phyloP scores from a whole-genome alignment of 2,113 vertebrate genomes.

The Catagonus wagneri region DNA sequence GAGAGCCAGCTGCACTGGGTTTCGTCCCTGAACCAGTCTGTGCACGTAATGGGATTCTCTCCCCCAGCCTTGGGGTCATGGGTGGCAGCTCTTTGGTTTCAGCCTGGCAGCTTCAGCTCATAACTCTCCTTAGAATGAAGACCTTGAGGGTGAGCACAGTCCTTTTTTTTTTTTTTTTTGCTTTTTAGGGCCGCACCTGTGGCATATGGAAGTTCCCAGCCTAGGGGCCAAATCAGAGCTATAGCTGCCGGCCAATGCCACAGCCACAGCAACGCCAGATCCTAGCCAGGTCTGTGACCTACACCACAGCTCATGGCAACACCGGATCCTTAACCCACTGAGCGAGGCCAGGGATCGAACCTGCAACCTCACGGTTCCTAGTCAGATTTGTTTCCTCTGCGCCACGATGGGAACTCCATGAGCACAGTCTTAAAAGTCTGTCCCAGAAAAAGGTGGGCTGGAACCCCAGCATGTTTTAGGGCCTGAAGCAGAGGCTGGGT shows the following conservation, averaged over 20 bases:
- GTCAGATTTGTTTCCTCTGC: no score
- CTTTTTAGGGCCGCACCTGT: no score
- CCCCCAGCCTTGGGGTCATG: constrained; percentile 1
- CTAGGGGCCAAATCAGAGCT: no score
- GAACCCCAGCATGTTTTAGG: neutral
- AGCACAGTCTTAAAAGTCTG: neutral
- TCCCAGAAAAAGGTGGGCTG: neutral
- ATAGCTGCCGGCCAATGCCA: no score
- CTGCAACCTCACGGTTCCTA: no score
- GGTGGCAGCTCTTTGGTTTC: neutral
- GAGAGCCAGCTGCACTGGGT: neutral
- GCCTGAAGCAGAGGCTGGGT: constrained; percentile 38
- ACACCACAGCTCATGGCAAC: no score
- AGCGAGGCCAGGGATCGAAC: no score
- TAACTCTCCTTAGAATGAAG: neutral
- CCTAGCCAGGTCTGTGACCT: no score
- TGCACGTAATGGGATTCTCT: constrained; percentile 43
- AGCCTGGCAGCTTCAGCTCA: neutral
- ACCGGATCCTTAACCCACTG: no score
- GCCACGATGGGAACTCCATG: no score
- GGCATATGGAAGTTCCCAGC: no score
- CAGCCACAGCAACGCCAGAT: no score
- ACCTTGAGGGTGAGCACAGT: neutral
- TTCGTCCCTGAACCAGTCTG: constrained; percentile 62
- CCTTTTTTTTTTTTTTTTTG: neutral